Base-by-base conservation (phyloP, 2,888 invertebrate species). In the Carterocephalus palaemon region DNA sequence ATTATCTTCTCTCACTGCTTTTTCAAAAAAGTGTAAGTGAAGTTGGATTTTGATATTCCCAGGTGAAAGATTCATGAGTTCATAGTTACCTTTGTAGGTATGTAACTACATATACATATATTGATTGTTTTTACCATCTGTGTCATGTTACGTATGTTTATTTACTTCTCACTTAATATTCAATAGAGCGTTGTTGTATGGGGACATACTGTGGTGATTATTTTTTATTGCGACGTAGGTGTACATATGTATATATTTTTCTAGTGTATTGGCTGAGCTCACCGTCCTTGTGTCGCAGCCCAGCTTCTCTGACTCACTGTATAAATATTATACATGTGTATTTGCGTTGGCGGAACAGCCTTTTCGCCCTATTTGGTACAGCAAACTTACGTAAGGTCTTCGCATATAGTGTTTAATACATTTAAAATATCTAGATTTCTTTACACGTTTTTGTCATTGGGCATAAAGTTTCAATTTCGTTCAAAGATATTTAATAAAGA, bases 221-320 rank as follows among this genome's bases (percentile, higher is more conserved):
- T 74, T 71, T n/a, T n/a, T n/a, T n/a, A n/a, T n/a, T n/a, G n/a
- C n/a, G n/a, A n/a, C n/a, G n/a, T n/a, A n/a, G n/a, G 64, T 70
- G 70, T 75, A 69, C 64, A 70, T 63, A 70, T 78, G 67, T 69
- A 33, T 41, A 32, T n/a, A 23, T 15, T 33, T 72, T 72, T 60
- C 61, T 62, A 63, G 49, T 57, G 46, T 52, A 56, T 46, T 52
- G 39, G 62, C 62, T 70, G 76, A 72, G 67, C 72, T 78, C 75
- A 75, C 67, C 67, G 81, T 80, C 84, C 84, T 85, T 85, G 85
- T 67, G 71, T 72, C 65, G 57, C 65, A 64, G 56, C 67, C 63
- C 66, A 68, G 59, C 63, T 56, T 66, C 60, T 66, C 75, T 85
- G 85, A 85, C 79, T 84, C 85, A 84, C 69, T 74, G 59, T 71